Evolutionary conservation across 2,797 vertebrate genomes (phyloP).

Genomic region (Peromyscus attwateri): DNA sequence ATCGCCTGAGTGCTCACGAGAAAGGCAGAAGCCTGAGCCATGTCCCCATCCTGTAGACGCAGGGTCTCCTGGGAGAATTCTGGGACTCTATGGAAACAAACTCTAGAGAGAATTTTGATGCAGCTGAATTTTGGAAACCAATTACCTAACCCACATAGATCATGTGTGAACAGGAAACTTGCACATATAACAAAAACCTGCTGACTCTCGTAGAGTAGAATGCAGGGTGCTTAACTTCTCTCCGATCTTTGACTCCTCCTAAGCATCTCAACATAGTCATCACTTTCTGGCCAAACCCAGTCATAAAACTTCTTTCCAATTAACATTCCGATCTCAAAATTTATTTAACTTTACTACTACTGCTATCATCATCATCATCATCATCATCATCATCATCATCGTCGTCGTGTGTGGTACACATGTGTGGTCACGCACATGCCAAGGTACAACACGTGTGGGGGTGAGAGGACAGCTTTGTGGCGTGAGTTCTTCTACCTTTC

Average conservation of each 20-base stretch:
- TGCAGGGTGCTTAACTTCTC: not conserved
- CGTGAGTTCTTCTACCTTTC: not conserved
- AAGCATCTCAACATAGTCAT: not conserved
- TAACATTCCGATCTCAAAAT: not conserved
- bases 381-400: not conserved
- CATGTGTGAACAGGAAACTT: not conserved
- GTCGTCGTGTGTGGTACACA: not conserved
- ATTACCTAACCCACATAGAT: not conserved
- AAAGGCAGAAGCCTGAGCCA: not conserved
- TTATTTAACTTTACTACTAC: not conserved
- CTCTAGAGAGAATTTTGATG: not conserved
- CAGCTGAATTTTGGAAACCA: not conserved
- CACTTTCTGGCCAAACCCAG: not conserved
- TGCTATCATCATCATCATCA: not conserved
- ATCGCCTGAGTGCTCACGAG: not conserved
- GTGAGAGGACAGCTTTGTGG: not conserved
- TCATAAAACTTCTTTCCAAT: not conserved
- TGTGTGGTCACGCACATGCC: not conserved
- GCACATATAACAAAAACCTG: not conserved
- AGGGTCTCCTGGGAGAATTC: not conserved
- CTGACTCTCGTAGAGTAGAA: not conserved
- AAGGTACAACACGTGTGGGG: not conserved
- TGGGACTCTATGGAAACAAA: not conserved
- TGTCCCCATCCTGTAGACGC: not conserved
- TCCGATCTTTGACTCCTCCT: not conserved